Evolutionary conservation across 1,140 invertebrate genomes (phyloP), one percentile per base, ranked within the genome.

Genomic region (Ips typographus): DNA sequence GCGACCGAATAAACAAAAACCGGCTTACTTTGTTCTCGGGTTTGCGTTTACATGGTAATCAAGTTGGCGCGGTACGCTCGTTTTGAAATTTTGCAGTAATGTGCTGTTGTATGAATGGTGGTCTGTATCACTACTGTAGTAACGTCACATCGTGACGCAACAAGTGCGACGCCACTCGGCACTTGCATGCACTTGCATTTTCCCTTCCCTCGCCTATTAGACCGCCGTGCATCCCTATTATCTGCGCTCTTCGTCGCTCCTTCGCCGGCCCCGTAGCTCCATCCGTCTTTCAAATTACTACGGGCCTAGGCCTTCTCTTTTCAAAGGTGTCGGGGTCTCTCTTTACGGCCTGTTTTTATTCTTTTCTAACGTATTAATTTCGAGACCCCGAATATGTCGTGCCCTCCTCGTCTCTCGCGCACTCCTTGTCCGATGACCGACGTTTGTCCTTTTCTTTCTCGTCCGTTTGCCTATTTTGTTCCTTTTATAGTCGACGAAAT

Each of bases 131-230:
- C 76, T 72, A 76, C 75, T 77, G 75, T 75, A 75, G 76, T 75
- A 78, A 79, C 79, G 78, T 78, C 79, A 79, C 76, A 73, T 71
- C 75, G 75, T 78, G 79, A 80, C 77, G 78, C 79, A 80, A 80
- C 77, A 80, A 80, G 79, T 80, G 77, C 78, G 78, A 80, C 78
- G 76, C 78, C 77, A 76, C 72, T 73, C 77, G 78, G 76, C 79
- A 77, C 74, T 78, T 77, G 75, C 71, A 79, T 79, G 78, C 77
- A 79, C 77, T 79, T 79, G 77, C 77, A 79, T 77, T 79, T 77
- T 75, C 77, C 77, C 76, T 77, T 73, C 72, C 73, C 74, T 68
- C 68, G 70, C 74, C 67, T 67, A 68, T 70, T 71, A 70, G 74
- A 75, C 67, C 76, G 72, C 43, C 70, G 76, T 76, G 73, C 74